Evolutionary conservation across 2,113 vertebrate species (phyloP), one percentile per base, ranked within the genome.

Genomic region (Taurulus bubalis): DNA sequence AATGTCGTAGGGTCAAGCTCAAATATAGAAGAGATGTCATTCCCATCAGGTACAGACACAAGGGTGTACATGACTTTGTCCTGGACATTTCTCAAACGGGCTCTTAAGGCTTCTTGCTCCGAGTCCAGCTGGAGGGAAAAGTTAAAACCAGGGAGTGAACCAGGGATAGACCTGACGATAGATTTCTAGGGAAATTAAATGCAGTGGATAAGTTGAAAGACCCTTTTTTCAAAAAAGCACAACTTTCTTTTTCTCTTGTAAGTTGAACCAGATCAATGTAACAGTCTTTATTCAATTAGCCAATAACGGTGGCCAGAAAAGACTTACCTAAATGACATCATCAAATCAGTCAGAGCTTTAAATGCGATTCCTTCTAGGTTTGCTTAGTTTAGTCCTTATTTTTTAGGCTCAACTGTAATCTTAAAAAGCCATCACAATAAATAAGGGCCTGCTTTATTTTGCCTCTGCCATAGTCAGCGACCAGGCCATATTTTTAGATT

Each of bases 11-110:
- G 98, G 82, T 99, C 98, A 4, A 99, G 92, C 87, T 99, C 98
- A 87, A 99, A 99, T 82, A 99, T 99, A 78, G 98, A 99, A 18
- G 98, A 99, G 88, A 99, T 99, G 79, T 99, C 98, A 0, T 97
- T 99, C 69, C 98, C 98, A 84, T 99, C 98, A 0, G 98, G 98
- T 58, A 99, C 98, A 0, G 98, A 98, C 55, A 99, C 98, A 67
- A 99, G 93, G 0, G 97, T 98, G 77, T 99, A 99, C 1, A 97
- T 97, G 92, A 99, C 99, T 94, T 96, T 99, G 78, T 99, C 98
- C 75, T 94, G 97, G 73, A 94, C 49, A 0, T 94, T 95, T 28
- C 89, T 93, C 71, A 96, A 47, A 56, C 96, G 94, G 11, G 95
- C 93, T 14, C 97, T 92, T 10, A 96, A 87, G 3, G 94, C 94